A percentile compares a stretch with the other conserved stretches of the same genome.
phyloP scores from a whole-genome alignment of 2,113 vertebrate species.

The Caloenas nicobarica region DNA sequence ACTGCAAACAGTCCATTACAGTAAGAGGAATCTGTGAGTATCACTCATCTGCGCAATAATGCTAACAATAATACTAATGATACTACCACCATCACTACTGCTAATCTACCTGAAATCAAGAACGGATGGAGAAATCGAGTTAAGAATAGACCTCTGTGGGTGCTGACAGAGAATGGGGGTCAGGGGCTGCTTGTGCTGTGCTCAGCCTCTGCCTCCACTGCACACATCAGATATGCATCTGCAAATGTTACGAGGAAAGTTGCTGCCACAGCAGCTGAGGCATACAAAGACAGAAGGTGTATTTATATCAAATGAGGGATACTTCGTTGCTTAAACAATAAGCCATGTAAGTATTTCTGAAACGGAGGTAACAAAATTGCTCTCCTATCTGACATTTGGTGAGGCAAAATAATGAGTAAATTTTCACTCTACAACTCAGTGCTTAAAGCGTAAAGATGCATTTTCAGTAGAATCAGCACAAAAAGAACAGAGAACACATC shows the following conservation, averaged over 20 bases:
- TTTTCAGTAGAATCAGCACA: neutral
- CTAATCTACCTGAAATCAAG: slow-evolving; percentile 7
- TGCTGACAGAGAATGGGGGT: neutral
- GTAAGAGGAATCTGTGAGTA: neutral
- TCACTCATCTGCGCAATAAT: neutral
- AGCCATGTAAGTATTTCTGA: neutral
- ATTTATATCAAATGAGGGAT: neutral
- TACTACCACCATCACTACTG: neutral
- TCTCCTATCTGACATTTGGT: neutral
- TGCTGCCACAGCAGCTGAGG: neutral
- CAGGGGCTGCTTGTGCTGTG: neutral
- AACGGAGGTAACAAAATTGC: neutral
- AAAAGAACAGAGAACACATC: neutral
- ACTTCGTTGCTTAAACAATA: neutral
- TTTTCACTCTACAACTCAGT: neutral
- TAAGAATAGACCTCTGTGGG: neutral
- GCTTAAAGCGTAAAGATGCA: neutral
- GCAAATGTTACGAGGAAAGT: neutral
- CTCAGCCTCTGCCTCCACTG: neutral
- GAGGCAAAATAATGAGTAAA: neutral
- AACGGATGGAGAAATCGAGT: neutral
- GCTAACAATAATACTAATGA: neutral
- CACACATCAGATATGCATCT: neutral
- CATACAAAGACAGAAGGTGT: neutral
- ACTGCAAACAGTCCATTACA: neutral